A percentile compares a stretch with the other conserved stretches of the same genome.
Evolutionary conservation across 2,113 vertebrate species (phyloP).

Genomic region (Paradisaea rubra): DNA sequence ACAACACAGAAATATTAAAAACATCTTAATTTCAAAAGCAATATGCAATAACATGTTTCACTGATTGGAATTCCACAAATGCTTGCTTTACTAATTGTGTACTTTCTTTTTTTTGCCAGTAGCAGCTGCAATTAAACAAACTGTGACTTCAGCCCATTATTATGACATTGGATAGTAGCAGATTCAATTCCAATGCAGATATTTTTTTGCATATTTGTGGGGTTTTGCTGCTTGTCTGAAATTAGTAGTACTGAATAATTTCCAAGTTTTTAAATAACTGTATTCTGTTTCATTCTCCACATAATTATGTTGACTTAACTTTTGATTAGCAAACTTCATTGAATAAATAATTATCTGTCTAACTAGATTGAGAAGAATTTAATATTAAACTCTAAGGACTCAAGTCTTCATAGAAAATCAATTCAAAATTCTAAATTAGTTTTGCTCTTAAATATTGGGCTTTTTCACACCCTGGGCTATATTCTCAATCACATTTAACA

Average conservation of each 20-base stretch:
- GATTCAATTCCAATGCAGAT: not conserved
- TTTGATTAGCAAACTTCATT: not conserved
- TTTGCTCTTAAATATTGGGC: not conserved
- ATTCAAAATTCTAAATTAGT: not conserved
- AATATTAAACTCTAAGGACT: not conserved
- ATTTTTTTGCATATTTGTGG: constrained; percentile 7
- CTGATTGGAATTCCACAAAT: not conserved
- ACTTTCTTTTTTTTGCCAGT: not conserved
- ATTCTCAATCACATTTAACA: not conserved
- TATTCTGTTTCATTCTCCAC: not conserved
- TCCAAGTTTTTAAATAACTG: constrained; percentile 13
- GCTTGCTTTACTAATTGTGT: not conserved
- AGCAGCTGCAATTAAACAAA: constrained; percentile 6
- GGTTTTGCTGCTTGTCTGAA: not conserved
- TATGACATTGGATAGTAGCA: not conserved
- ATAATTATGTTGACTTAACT: not conserved
- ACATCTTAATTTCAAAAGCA: not conserved
- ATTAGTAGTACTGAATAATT: not conserved
- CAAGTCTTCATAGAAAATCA: not conserved
- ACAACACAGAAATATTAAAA: not conserved
- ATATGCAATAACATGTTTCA: not conserved
- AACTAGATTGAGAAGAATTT: not conserved
- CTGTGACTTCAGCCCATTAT: not conserved
- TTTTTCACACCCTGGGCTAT: not conserved
- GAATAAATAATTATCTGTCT: not conserved